Base-by-base conservation (phyloP, 2,113 vertebrate species). In the Paraplagusia blochii region DNA sequence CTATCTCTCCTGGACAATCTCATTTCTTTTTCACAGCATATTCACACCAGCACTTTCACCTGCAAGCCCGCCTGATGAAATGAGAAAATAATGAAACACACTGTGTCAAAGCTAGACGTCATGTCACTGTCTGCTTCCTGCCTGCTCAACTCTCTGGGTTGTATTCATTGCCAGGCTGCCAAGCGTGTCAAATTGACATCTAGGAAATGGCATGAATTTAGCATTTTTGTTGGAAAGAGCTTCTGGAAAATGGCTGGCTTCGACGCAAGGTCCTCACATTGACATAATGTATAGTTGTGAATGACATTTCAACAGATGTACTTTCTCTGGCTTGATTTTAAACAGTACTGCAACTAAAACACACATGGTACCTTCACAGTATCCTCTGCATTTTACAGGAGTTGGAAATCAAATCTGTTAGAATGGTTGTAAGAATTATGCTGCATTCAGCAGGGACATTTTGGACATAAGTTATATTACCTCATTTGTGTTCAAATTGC, bases 11-110 rank as follows among this genome's bases (percentile, higher is more conserved):
- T 14, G 36, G 29, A 35, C 47, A 10, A 14, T 43, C 16, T 17
- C 13, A 7, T 11, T 13, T 34, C 33, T 8, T 1, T 10, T 16
- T 11, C n/a, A 3, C 44, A 18, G 7, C 14, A 11, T 38, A 29
- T 10, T 19, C 52, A 35, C 11, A 5, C 6, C 33, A 35, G 17
- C 22, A 15, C 52, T 43, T 7, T 29, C 39, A 40, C 15, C 14
- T 36, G 15, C 44, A 44, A 7, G n/a, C 44, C 17, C 57, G 39
- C 63, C 53, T 74, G 66, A 70, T 53, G 73, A 78, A 78, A 74
- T 63, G 63, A 81, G 63, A 38, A 58, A 64, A 69, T 76, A 83
- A 85, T 78, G 74, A 82, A 76, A 65, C 61, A 11, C 43, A 54
- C 36, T 52, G 56, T 54, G 56, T 16, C 48, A 55, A 35, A 16